Evolutionary conservation across 2,113 vertebrate genomes (phyloP).

Genomic region (Zeus faber): DNA sequence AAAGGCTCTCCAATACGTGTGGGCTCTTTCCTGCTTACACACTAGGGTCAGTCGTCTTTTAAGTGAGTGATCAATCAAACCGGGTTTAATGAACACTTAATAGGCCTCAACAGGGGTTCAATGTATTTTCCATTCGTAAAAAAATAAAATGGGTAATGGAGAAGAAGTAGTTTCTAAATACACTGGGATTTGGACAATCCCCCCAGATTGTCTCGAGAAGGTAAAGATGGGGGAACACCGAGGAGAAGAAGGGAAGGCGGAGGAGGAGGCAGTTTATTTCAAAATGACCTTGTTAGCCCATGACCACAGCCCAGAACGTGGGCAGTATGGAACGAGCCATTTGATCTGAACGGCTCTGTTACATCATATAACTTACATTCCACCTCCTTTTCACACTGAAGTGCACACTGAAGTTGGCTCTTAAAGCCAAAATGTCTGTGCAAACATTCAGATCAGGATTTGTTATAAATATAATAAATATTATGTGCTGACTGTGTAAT

Average conservation of each 20-base stretch:
- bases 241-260: not conserved
- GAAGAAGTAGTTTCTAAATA: not conserved
- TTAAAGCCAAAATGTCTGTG: too few relatives aligned
- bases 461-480: too few relatives aligned
- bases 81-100: conserved; percentile 36
- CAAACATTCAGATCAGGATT: too few relatives aligned
- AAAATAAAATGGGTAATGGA: not conserved
- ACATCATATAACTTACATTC: too few relatives aligned
- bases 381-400: too few relatives aligned
- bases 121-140: conserved; percentile 24
- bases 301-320: not conserved
- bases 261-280: not conserved
- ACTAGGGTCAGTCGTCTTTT: conserved; percentile 30
- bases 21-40: not conserved
- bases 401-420: too few relatives aligned
- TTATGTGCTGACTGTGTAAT: too few relatives aligned
- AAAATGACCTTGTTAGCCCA: not conserved
- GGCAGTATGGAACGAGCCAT: not conserved
- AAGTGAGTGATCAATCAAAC: conserved; percentile 57
- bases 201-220: not conserved
- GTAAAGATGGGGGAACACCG: not conserved
- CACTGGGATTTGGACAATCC: not conserved
- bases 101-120: conserved; percentile 35
- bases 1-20: too few relatives aligned
- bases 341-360: not conserved